Conservation (phyloP, 2,888 invertebrate species). For the Parnassius glacialis region DNA sequence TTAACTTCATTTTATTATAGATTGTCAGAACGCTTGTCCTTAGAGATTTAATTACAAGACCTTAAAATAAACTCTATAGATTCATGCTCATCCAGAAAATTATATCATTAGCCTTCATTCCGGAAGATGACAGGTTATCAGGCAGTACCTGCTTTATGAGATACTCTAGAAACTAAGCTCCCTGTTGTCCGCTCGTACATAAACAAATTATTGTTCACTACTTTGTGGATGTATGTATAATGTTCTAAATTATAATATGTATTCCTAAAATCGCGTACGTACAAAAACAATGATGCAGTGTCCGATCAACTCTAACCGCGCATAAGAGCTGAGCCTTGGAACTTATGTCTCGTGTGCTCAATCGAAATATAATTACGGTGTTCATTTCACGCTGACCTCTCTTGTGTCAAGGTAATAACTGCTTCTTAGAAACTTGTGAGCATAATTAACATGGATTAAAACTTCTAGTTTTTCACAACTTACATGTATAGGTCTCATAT, state of each 20-base stretch:
- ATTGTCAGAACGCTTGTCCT: too few species aligned
- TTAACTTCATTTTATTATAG: too few species aligned
- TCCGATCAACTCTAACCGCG: conserved; percentile 10
- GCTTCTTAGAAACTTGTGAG: conserved; percentile 13
- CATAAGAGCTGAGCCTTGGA: conserved; percentile 16
- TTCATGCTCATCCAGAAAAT: too few species aligned
- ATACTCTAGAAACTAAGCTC: conserved; percentile 3
- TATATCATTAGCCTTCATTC: too few species aligned
- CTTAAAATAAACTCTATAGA: too few species aligned
- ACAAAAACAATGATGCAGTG: conserved; percentile 23
- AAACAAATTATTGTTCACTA: conserved; percentile 12
- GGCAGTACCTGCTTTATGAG: not conserved
- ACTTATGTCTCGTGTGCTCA: conserved; percentile 20
- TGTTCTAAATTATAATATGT: conserved; percentile 18
- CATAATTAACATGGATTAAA: conserved; percentile 16
- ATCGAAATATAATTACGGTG: conserved; percentile 27
- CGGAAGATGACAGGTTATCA: too few species aligned
- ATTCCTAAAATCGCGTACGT: conserved; percentile 8
- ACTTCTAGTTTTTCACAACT: not conserved
- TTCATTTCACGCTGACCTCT: conserved; percentile 23
- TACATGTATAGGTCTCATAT: too few species aligned
- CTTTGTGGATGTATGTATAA: conserved; percentile 5
- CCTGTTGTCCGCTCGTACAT: conserved; percentile 4
- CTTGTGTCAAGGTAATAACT: conserved; percentile 23
- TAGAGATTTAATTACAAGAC: too few species aligned